These are phyloP conservation scores for Bombus terrestris DNA, from an alignment of 1,140 invertebrate species.

Conservation along the genomic window DNA sequence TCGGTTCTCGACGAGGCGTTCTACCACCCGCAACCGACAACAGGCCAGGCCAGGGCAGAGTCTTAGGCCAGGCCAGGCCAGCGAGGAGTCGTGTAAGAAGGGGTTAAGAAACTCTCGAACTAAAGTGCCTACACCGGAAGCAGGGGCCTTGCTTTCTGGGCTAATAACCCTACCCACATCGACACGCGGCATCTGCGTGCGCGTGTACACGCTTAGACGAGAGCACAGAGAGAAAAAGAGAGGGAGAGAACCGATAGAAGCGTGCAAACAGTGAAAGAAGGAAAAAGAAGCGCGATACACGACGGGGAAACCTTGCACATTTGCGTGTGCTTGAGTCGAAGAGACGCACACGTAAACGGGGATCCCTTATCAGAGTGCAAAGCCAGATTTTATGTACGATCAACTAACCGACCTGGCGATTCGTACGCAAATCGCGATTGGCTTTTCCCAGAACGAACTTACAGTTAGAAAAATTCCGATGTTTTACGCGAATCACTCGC, in stretches of 20 bases:
- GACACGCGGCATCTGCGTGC: constrained; percentile 74
- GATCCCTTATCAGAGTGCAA: constrained; percentile 76
- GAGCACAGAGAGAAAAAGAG: constrained; percentile 14
- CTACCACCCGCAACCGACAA: constrained; percentile 68
- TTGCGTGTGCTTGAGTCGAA: constrained; percentile 24
- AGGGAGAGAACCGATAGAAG: background rate
- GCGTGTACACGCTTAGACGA: constrained; percentile 65
- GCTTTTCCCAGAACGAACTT: constrained; percentile 55
- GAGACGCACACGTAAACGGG: constrained; percentile 35
- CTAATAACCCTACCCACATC: constrained; percentile 82
- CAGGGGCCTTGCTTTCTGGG: constrained; percentile 82
- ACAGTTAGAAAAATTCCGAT: background rate
- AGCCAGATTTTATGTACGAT: constrained; percentile 80
- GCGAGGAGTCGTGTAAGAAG: constrained; percentile 72
- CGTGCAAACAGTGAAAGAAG: background rate
- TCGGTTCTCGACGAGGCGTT: constrained; percentile 51
- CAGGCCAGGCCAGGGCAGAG: constrained; percentile 61
- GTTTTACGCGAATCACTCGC: background rate
- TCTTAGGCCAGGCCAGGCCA: constrained; percentile 71
- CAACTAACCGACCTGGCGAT: constrained; percentile 67
- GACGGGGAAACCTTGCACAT: constrained; percentile 47
- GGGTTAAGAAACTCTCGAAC: constrained; percentile 83
- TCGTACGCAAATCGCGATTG: constrained; percentile 74
- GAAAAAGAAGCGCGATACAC: constrained; percentile 52
- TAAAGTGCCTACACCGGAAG: constrained; percentile 82